phyloP scores from a whole-genome alignment of 2,888 invertebrate species.

The Ornithoptera alexandrae region DNA sequence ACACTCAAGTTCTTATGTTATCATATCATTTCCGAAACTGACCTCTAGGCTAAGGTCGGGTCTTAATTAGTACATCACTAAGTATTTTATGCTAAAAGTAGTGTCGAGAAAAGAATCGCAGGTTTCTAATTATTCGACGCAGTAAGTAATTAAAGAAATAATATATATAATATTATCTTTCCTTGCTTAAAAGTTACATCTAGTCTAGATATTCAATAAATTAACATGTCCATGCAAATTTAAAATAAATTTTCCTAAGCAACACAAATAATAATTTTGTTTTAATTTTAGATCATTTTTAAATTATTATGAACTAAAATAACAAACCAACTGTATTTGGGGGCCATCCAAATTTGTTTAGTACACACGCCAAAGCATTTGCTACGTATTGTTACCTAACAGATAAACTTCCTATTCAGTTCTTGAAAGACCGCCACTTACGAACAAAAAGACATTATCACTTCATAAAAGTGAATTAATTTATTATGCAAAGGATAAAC shows the following conservation, averaged over 20 bases:
- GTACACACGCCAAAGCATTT: conserved; percentile 53
- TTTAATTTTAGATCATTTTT: conserved; percentile 24
- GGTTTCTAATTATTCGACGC: conserved; percentile 9
- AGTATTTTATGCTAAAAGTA: conserved; percentile 17
- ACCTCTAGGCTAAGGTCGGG: conserved; percentile 36
- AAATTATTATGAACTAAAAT: conserved; percentile 23
- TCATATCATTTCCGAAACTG: conserved; percentile 29
- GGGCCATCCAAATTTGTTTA: conserved; percentile 54
- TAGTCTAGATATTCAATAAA: neutral
- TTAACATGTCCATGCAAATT: neutral
- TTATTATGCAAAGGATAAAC: conserved; percentile 47
- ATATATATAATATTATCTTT: neutral
- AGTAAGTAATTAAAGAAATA: conserved; percentile 11
- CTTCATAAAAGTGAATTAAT: conserved; percentile 54
- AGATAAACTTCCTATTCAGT: conserved; percentile 41
- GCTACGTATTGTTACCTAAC: conserved; percentile 48
- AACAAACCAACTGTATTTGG: conserved; percentile 47
- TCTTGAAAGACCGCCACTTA: conserved; percentile 45
- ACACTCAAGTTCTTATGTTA: conserved; percentile 27
- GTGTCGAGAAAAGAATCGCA: conserved; percentile 27
- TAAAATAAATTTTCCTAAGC: neutral
- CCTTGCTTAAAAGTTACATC: neutral
- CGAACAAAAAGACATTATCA: conserved; percentile 47
- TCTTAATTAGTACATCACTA: conserved; percentile 26
- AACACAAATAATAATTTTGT: neutral